Evolutionary conservation across 2,888 invertebrate genomes (phyloP), one percentile per base, ranked within the genome.

Genomic region (Macropis europaea): DNA sequence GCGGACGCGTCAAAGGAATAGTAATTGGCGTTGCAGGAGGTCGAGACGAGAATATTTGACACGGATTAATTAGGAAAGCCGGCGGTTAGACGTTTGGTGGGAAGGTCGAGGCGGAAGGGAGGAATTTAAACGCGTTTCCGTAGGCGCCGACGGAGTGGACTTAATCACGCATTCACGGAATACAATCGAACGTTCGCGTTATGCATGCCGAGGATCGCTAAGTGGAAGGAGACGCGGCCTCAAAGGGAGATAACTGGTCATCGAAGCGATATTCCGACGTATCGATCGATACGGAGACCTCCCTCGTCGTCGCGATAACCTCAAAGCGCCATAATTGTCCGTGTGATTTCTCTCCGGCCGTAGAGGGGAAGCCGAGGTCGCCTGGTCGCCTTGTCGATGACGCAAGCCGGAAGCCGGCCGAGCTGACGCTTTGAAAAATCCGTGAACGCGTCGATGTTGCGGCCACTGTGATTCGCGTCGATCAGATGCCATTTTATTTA

Each of bases 171-270:
- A 50, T 62, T 72, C 73, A 66, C 64, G 53, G 73, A 73, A 73
- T 72, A 73, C 61, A 78, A 73, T 73, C 73, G 73, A 15, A 11
- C 48, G 64, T 63, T 72, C 73, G 73, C 72, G 64, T 64, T 64
- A 73, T 73, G 73, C 73, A 72, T 72, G 72, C 73, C 53, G 59
- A 73, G 73, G 54, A 56, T 66, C 60, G 60, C 64, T 57, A 67
- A 61, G 63, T 76, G 68, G 72, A 72, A 61, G 72, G 68, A 77
- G 66, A 43, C 22, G n/a, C 36, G 34, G 50, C 61, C 69, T 78
- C 78, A 79, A 81, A 79, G 79, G 72, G 69, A 73, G 74, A 78
- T 81, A 79, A 69, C 74, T 40, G 72, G 60, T 79, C 80, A 79
- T 82, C 77, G 80, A 69, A 30, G 63, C 69, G 71, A 82, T 80